Percentiles rank a stretch among this genome's conserved stretches.
These are phyloP conservation scores for Aromia moschata DNA, from an alignment of 2,888 invertebrate genomes.

Conservation along the genomic window DNA sequence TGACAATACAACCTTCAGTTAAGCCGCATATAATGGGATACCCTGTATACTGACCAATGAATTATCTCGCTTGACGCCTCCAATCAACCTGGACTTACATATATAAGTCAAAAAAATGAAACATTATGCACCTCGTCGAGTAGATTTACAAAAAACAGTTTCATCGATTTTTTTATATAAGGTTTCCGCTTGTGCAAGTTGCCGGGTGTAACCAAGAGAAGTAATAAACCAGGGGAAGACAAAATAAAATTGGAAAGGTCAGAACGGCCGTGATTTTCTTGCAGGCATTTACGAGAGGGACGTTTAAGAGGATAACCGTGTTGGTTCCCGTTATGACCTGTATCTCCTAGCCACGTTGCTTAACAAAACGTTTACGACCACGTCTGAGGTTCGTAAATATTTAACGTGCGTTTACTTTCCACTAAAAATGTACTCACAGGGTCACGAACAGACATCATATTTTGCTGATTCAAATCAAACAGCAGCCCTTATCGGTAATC, in stretches of 20 bases:
- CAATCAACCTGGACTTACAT: no score
- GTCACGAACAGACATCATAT: neutral
- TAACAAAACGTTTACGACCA: conserved; percentile 34
- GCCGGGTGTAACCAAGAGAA: neutral
- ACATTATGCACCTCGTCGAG: no score
- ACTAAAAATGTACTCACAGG: conserved; percentile 7
- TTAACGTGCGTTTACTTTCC: conserved; percentile 30
- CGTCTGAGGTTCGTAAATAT: conserved; percentile 33
- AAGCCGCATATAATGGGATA: no score
- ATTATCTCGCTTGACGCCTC: no score
- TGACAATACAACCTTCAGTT: no score
- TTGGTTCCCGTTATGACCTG: conserved; percentile 35
- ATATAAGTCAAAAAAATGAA: no score
- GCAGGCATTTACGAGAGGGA: conserved; percentile 34
- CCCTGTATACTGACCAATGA: no score
- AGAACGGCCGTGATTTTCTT: conserved; percentile 29
- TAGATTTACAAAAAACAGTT: no score
- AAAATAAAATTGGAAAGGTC: conserved; percentile 32
- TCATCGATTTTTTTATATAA: no score
- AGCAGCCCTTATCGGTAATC: no score
- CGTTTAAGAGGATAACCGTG: conserved; percentile 36
- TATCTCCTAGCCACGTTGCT: conserved; percentile 28
- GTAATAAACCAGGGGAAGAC: conserved; percentile 17
- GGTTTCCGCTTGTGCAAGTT: neutral
- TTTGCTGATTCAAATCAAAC: neutral